Conservation (phyloP, 2,113 vertebrate species). For the Sakesphorus luctuosus region DNA sequence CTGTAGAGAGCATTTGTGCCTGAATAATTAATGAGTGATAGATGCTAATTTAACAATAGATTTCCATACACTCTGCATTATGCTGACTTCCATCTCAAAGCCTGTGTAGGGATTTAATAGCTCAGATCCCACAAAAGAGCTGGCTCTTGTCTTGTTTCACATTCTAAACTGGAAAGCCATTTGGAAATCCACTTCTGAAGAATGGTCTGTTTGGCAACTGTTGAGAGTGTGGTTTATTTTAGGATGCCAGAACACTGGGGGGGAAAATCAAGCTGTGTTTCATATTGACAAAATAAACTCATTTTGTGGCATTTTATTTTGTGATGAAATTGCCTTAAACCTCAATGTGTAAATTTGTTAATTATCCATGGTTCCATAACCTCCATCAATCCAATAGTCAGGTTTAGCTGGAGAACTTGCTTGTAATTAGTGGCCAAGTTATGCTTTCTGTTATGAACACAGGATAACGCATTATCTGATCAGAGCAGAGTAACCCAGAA, state of each 20-base stretch:
- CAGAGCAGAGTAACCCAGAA: not conserved
- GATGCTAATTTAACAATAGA: constrained; percentile 30
- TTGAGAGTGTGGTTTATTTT: not conserved
- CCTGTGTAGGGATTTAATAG: not conserved
- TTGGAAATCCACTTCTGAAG: not conserved
- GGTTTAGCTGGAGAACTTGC: not conserved
- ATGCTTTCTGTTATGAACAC: not conserved
- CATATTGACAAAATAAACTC: not conserved
- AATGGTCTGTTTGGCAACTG: not conserved
- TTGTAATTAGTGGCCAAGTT: not conserved
- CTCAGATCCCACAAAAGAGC: not conserved
- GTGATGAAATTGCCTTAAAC: not conserved
- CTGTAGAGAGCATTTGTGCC: not conserved
- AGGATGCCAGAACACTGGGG: not conserved
- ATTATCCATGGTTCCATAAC: not conserved
- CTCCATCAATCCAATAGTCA: not conserved
- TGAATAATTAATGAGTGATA: constrained; percentile 35
- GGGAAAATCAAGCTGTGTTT: not conserved
- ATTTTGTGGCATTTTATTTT: not conserved
- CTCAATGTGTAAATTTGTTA: not conserved
- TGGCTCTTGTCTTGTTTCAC: not conserved
- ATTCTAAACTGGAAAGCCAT: not conserved
- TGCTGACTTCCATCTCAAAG: not conserved
- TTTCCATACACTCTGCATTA: not conserved
- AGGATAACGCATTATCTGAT: not conserved